Base-by-base conservation (phyloP, 2,797 vertebrate genomes). In the Champsocephalus esox region DNA sequence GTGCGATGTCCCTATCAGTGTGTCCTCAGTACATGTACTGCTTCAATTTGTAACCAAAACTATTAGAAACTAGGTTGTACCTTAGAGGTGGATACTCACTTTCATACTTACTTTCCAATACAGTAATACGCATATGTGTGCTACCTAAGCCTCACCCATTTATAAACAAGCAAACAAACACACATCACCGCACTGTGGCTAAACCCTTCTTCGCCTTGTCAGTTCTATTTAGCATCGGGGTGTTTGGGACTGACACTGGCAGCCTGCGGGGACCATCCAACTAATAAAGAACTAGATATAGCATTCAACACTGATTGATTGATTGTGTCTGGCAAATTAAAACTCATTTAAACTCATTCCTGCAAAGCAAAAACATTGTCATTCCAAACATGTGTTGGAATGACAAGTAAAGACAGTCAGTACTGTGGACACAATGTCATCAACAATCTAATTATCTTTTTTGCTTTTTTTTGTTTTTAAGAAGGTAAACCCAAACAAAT, bases 231-330 rank as follows among this genome's bases (percentile, higher is more conserved):
- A 86, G 64, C 59, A 50, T 90, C 75, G 83, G 60, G 61, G 32
- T 68, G 75, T 79, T 79, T 61, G 70, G 54, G 55, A 28, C 49
- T 74, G 81, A 86, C 70, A 77, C 69, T 44, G 64, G 76, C 49
- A 79, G 84, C 77, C 77, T 76, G 77, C 44, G 0, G 82, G 83
- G 45, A 77, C 66, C 45, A 55, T 51, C 65, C 24, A 67, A 73
- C 91, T 88, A 69, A 89, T 89, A 86, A 67, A 73, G 58, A 73
- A 65, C 84, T 79, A 69, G 81, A 83, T 84, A 73, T 50, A 85
- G 62, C 58, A 79, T 59, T 79, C 69, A 81, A 77, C 34, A 68
- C 52, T 2, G 34, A 80, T 46, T 83, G 75, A 87, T 83, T 73
- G 52, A 77, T 79, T 75, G 63, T 87, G 79, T 83, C 64, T 61